Conservation (phyloP, 1,140 invertebrate species). For the Drosophila santomea region DNA sequence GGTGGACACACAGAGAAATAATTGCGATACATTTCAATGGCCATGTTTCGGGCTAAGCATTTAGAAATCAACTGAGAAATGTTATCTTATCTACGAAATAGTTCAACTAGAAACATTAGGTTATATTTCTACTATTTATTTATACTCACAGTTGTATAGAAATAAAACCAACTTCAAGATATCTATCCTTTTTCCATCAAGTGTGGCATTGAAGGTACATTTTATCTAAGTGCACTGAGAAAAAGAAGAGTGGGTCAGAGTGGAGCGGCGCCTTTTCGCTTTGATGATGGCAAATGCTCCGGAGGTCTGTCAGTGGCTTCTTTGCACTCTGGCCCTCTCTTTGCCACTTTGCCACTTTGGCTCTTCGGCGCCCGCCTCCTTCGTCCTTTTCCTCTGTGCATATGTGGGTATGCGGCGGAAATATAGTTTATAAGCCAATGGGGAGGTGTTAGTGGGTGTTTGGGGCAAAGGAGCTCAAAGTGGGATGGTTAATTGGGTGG, state of each 20-base stretch:
- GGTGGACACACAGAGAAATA: conserved; percentile 35
- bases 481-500: conserved; percentile 32
- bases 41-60: too few species aligned
- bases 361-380: background rate
- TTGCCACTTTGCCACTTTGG: background rate
- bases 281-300: conserved; percentile 74
- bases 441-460: conserved; percentile 58
- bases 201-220: too few species aligned
- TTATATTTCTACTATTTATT: too few species aligned
- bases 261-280: conserved; percentile 68
- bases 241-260: conserved; percentile 14
- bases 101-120: too few species aligned
- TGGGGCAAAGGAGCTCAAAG: conserved; percentile 4
- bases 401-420: conserved; percentile 43
- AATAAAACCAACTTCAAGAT: too few species aligned
- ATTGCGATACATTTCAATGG: too few species aligned
- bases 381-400: conserved; percentile 6
- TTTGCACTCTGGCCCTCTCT: conserved; percentile 23
- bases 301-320: conserved; percentile 62
- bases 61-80: too few species aligned
- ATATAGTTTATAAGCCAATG: conserved; percentile 62
- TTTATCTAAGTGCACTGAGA: background rate
- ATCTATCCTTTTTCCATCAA: too few species aligned
- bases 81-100: too few species aligned
- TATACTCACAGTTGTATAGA: too few species aligned